phyloP scores from a whole-genome alignment of 2,113 vertebrate genomes.

The human region DNA sequence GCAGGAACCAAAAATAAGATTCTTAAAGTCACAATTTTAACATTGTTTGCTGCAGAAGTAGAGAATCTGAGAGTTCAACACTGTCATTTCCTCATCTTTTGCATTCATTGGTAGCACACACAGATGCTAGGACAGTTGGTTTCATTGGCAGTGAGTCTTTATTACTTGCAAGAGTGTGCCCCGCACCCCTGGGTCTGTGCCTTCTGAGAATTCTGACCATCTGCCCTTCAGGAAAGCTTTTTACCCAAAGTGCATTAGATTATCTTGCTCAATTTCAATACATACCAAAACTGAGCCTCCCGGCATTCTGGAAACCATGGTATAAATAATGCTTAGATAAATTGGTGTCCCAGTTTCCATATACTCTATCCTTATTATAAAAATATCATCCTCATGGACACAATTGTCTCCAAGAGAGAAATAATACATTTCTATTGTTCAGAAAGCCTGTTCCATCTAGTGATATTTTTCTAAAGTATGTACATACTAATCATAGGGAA shows the following conservation, averaged over 20 bases:
- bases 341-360: not conserved
- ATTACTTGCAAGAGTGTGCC: constrained; percentile 48
- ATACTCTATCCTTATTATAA: not conserved
- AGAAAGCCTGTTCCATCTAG: constrained; percentile 14
- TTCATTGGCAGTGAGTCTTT: constrained; percentile 71
- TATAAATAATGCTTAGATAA: constrained; percentile 38
- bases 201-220: constrained; percentile 76
- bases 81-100: constrained; percentile 41
- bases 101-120: constrained; percentile 51
- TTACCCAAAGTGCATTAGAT: constrained; percentile 35
- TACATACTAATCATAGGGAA: constrained; percentile 43
- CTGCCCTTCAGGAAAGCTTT: constrained; percentile 67
- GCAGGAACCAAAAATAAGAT: not conserved
- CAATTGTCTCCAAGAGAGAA: not conserved
- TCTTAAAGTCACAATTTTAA: not conserved
- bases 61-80: constrained; percentile 23
- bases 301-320: not conserved
- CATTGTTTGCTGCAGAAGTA: constrained; percentile 11
- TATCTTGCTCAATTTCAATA: constrained; percentile 38
- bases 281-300: not conserved
- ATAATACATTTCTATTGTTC: constrained; percentile 27
- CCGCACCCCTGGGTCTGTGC: constrained; percentile 43
- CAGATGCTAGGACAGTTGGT: constrained; percentile 74
- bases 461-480: constrained; percentile 58
- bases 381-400: constrained; percentile 4